phyloP scores from a whole-genome alignment of 2,113 vertebrate genomes.

The Pomatorhinus ruficollis region DNA sequence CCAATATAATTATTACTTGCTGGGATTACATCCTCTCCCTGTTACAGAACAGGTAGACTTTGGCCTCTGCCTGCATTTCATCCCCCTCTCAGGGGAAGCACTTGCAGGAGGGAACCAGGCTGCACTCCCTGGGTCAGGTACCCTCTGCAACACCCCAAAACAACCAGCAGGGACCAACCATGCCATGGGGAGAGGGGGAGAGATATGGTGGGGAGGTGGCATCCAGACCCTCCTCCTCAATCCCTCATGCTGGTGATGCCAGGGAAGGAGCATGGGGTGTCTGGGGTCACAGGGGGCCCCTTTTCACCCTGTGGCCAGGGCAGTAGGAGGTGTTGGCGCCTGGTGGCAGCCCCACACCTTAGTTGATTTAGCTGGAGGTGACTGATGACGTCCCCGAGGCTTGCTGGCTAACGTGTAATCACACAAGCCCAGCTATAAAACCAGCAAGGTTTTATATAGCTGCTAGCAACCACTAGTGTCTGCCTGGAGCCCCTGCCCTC shows the following conservation, averaged over 20 bases:
- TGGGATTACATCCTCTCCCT: neutral
- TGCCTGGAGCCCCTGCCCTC: neutral
- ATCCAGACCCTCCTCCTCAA: neutral
- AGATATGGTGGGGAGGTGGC: too few species aligned
- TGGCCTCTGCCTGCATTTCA: neutral
- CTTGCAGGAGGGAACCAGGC: neutral
- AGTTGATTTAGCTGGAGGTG: neutral
- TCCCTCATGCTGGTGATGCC: fast-evolving
- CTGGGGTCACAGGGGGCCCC: fast-evolving
- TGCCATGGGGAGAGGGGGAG: fast-evolving
- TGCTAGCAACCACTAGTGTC: neutral
- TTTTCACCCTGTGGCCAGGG: fast-evolving
- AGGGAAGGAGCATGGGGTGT: fast-evolving
- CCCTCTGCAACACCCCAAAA: fast-evolving
- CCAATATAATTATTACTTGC: conserved; percentile 12
- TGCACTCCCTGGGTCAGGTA: fast-evolving
- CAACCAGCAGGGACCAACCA: fast-evolving
- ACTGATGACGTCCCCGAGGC: fast-evolving
- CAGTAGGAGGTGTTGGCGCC: fast-evolving
- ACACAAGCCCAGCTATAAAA: neutral
- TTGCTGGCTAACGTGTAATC: neutral
- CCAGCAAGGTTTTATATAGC: neutral
- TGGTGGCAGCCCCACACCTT: neutral
- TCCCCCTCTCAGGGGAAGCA: fast-evolving
- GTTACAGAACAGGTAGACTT: neutral